A percentile compares a stretch with the other conserved stretches of the same genome.
Evolutionary conservation across 53 echinoderm and acorn worm genomes (phyloP).

Genomic region (Luidia sarsii): DNA sequence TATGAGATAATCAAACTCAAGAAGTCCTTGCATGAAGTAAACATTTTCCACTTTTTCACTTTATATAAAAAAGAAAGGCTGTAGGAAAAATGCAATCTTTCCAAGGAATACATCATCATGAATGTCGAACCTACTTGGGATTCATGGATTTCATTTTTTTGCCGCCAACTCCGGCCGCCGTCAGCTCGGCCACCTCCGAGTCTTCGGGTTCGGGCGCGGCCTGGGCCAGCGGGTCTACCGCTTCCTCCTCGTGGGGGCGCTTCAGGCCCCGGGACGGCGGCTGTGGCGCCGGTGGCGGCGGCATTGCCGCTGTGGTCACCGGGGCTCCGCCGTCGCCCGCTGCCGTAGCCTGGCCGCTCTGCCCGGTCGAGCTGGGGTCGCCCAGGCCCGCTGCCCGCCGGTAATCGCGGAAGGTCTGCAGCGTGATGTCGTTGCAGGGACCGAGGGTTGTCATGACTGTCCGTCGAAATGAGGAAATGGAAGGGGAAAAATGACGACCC

Average conservation of each 20-base stretch:
- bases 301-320: neutral
- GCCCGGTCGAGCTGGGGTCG: neutral
- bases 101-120: neutral
- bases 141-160: conserved; percentile 88
- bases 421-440: conserved; percentile 46
- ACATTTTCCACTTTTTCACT: neutral
- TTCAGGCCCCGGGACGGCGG: conserved; percentile 54
- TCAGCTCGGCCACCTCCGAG: conserved; percentile 83
- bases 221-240: too few species aligned
- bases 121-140: conserved; percentile 79
- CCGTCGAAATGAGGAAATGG: too few species aligned
- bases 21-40: too few species aligned
- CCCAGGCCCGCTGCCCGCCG: conserved; percentile 21
- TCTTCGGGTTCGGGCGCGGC: conserved; percentile 65
- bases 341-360: neutral
- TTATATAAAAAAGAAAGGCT: neutral
- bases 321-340: conserved; percentile 11
- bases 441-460: conserved; percentile 67
- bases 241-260: conserved; percentile 67
- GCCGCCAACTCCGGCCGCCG: conserved; percentile 55
- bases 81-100: neutral
- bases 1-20: too few species aligned
- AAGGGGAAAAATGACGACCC: too few species aligned
- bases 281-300: conserved; percentile 11
- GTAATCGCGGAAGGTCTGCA: conserved; percentile 73